Evolutionary conservation across 1,140 invertebrate genomes (phyloP).

Genomic region (Trichomalopsis sarcophagae): DNA sequence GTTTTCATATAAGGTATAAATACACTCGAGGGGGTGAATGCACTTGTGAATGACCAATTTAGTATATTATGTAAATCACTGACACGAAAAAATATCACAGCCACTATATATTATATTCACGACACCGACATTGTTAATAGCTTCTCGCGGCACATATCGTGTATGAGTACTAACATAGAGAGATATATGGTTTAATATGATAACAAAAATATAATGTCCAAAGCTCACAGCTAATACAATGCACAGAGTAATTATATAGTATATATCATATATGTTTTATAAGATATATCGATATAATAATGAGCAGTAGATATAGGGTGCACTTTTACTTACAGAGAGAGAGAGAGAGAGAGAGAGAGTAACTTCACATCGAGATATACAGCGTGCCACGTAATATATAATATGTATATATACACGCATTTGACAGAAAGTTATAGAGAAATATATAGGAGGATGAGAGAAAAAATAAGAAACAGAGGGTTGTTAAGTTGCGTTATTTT

Average conservation of each 20-base stretch:
- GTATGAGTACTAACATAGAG: neutral
- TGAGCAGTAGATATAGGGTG: slow-evolving; percentile 13
- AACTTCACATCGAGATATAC: slow-evolving; percentile 27
- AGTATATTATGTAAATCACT: neutral
- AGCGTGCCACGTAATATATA: slow-evolving; percentile 24
- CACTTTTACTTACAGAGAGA: slow-evolving; percentile 24
- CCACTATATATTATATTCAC: neutral
- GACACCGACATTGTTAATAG: neutral
- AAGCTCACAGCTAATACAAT: neutral
- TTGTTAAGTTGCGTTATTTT: neutral
- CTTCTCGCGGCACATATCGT: neutral
- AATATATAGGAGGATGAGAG: neutral
- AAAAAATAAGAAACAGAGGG: slow-evolving; percentile 10
- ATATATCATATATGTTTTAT: neutral
- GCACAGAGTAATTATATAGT: neutral
- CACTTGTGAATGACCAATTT: slow-evolving; percentile 47
- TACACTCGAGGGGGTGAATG: slow-evolving; percentile 36
- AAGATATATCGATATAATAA: neutral
- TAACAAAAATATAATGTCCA: slow-evolving; percentile 5
- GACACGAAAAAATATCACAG: neutral
- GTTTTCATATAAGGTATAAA: slow-evolving; percentile 5
- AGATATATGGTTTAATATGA: neutral
- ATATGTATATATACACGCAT: slow-evolving; percentile 5
- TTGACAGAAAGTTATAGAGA: neutral
- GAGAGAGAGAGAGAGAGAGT: neutral